These are phyloP conservation scores for Caenorhabditis zanzibari DNA, from an alignment of 2,888 invertebrate genomes.

Conservation along the genomic window DNA sequence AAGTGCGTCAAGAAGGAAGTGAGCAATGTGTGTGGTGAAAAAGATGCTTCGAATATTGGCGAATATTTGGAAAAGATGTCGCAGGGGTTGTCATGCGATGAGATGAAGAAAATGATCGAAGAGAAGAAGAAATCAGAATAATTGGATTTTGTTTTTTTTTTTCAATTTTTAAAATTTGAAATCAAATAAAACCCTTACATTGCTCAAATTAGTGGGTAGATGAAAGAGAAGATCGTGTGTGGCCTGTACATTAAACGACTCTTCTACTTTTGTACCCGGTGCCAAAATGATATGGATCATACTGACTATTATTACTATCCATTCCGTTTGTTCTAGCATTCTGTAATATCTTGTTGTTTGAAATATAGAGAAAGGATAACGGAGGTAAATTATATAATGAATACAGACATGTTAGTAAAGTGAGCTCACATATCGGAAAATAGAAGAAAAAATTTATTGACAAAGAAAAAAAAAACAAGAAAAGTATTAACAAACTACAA, in stretches of 20 bases:
- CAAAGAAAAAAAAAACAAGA: slow-evolving; percentile 8
- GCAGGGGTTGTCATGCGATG: slow-evolving; percentile 51
- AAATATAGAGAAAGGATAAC: background rate
- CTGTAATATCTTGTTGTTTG: background rate
- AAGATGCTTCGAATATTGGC: slow-evolving; percentile 39
- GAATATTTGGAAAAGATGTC: slow-evolving; percentile 45
- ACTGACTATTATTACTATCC: slow-evolving; percentile 77
- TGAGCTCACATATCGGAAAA: background rate
- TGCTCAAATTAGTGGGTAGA: slow-evolving; percentile 84
- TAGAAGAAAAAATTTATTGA: background rate
- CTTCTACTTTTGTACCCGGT: slow-evolving; percentile 90
- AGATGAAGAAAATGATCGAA: slow-evolving; percentile 27
- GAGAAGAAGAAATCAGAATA: slow-evolving; percentile 22
- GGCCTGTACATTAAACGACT: slow-evolving; percentile 99
- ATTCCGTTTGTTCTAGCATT: slow-evolving; percentile 75
- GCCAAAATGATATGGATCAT: slow-evolving; percentile 76
- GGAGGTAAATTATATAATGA: background rate
- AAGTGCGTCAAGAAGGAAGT: slow-evolving; percentile 53
- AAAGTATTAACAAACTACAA: slow-evolving; percentile 11
- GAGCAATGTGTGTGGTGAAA: slow-evolving; percentile 32
- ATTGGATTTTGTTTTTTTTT: background rate
- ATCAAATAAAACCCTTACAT: slow-evolving; percentile 53
- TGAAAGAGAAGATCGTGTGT: slow-evolving; percentile 96
- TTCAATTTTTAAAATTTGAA: no score
- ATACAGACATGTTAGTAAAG: slow-evolving; percentile 24